phyloP scores from a whole-genome alignment of 2,888 invertebrate species.

The Leptopilina syphax region DNA sequence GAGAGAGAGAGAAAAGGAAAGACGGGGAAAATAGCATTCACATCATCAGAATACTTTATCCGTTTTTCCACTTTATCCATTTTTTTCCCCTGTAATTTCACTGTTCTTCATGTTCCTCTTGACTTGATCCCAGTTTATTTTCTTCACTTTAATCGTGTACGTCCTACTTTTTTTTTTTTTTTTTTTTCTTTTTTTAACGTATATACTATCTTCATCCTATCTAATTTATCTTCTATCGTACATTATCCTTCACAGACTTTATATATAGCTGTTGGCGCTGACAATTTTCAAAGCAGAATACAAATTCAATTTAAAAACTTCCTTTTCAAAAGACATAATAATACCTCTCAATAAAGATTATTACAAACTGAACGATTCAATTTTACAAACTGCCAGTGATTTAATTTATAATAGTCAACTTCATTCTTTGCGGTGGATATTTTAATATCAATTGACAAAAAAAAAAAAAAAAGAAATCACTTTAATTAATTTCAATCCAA shows the following conservation, averaged over 20 bases:
- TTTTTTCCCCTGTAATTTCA: conserved; percentile 25
- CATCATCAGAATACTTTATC: conserved; percentile 15
- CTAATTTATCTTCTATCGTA: conserved; percentile 21
- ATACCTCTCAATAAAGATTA: conserved; percentile 3
- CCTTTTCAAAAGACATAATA: not conserved
- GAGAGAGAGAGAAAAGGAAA: not conserved
- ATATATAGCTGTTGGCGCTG: conserved; percentile 4
- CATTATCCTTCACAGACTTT: conserved; percentile 29
- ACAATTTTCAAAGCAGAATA: conserved; percentile 13
- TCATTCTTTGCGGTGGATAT: no score
- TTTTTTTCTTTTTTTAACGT: no score
- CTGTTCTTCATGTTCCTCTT: conserved; percentile 5
- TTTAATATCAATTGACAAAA: not conserved
- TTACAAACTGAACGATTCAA: not conserved
- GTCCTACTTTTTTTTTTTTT: conserved; percentile 8
- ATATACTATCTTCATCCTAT: conserved; percentile 15
- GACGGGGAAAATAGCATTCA: not conserved
- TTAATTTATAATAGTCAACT: no score
- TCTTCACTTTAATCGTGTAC: conserved; percentile 2
- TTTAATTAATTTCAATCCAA: not conserved
- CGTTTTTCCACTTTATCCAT: not conserved
- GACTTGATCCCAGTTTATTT: conserved; percentile 22
- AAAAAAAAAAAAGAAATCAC: not conserved
- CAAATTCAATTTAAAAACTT: conserved; percentile 7
- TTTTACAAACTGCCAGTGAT: no score